phyloP scores from a whole-genome alignment of 2,797 vertebrate species.

The Schizopygopsis malacanthus region DNA sequence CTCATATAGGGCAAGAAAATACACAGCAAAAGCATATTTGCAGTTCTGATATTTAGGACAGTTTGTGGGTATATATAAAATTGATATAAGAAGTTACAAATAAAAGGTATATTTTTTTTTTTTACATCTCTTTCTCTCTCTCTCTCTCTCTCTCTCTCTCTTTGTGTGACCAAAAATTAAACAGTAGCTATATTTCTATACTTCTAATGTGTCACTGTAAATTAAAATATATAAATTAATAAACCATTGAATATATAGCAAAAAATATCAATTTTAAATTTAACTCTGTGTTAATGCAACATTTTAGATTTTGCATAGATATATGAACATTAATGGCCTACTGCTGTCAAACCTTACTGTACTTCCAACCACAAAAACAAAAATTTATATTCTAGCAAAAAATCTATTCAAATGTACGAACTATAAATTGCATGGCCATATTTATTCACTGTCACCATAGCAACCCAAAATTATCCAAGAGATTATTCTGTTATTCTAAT shows the following conservation, averaged over 20 bases:
- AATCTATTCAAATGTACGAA: slow-evolving; percentile 65
- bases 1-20: background rate
- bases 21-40: background rate
- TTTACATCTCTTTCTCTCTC: no score
- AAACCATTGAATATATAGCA: background rate
- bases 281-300: background rate
- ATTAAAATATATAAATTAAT: background rate
- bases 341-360: slow-evolving; percentile 46
- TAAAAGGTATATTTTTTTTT: background rate
- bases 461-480: slow-evolving; percentile 63
- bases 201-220: background rate
- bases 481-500: slow-evolving; percentile 70
- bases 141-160: no score
- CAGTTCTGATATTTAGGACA: background rate
- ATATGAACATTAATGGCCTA: background rate
- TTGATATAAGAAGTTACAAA: background rate
- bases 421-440: slow-evolving; percentile 71
- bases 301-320: slow-evolving; percentile 5
- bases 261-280: background rate
- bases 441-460: slow-evolving; percentile 74
- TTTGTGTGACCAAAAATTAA: background rate
- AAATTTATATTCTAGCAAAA: slow-evolving; percentile 66
- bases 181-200: background rate
- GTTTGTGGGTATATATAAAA: background rate
- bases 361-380: slow-evolving; percentile 66